Evolutionary conservation across 2,113 vertebrate species (phyloP), one percentile per base, ranked within the genome.

Genomic region (Campylorhamphus procurvoides): DNA sequence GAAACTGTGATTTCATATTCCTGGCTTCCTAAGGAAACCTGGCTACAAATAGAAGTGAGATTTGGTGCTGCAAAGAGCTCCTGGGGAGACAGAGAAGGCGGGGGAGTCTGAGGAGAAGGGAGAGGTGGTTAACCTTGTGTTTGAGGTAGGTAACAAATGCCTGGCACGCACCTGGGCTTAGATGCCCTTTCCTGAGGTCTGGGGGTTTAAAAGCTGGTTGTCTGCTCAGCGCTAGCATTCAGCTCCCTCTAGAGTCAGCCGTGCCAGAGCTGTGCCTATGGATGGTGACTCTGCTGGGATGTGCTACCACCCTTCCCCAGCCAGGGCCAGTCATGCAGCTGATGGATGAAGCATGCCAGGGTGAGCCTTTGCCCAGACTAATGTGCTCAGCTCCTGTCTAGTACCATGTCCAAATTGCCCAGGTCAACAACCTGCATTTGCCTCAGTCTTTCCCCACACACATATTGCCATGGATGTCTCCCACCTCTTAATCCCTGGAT

Each of bases 11-110:
- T 91, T 94, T 95, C 81, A 85, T 79, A 49, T 63, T 78, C 78
- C 87, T 79, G 87, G 78, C 92, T 96, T 90, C 90, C 92, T 89
- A 79, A 93, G 92, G 92, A 95, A 94, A 87, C 82, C 87, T 90
- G 74, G 87, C 90, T 85, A 66, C 81, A 58, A 87, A 89, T 29
- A 84, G 79, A 86, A 93, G 63, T 27, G 72, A 90, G 94, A 74
- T 94, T 80, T 63, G 73, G 63, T 96, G 79, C 87, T 88, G 59
- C 67, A 80, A 33, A 83, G 53, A 52, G 29, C 64, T 94, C 49
- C 59, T 92, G 86, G 27, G 76, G 63, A 91, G 66, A 74, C 49
- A 37, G 69, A 82, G 78, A 50, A 89, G 39, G 35, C 0, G 2
- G 49, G 50, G 53, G 37, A 89, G 29, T 35, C 44, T 37, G 27